These are phyloP conservation scores for Plutomurus gul DNA, from an alignment of 1,140 invertebrate species.

Conservation along the genomic window DNA sequence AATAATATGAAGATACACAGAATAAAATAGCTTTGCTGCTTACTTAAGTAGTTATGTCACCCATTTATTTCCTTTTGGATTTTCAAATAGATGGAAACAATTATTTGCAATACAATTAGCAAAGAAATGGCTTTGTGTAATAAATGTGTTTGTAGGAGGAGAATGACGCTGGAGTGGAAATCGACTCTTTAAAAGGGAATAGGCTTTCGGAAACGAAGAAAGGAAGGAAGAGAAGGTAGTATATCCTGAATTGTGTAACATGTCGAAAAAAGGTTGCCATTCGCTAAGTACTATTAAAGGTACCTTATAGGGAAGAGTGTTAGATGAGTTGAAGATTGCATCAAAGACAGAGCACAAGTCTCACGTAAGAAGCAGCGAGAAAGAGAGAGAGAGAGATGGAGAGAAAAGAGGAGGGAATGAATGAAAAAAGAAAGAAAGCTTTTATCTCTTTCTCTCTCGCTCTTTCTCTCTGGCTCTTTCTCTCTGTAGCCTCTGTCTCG, in stretches of 20 bases:
- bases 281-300: neutral
- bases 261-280: neutral
- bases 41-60: too few relatives aligned
- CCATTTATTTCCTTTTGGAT: too few relatives aligned
- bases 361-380: neutral
- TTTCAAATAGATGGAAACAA: too few relatives aligned
- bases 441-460: slow-evolving; percentile 14
- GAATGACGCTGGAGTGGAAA: neutral
- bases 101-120: neutral
- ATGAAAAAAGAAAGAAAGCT: slow-evolving; percentile 15
- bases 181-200: neutral
- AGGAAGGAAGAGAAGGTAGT: neutral
- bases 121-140: neutral
- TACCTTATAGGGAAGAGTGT: neutral
- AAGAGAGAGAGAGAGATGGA: neutral
- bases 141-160: neutral
- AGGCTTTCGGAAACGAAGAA: neutral
- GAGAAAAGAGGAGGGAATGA: neutral
- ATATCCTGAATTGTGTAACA: neutral
- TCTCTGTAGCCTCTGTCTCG: slow-evolving; percentile 2
- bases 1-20: too few relatives aligned
- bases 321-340: slow-evolving; percentile 6
- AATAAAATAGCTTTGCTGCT: too few relatives aligned
- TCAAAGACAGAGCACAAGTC: neutral
- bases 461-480: neutral